Evolutionary conservation across 2,797 vertebrate species (phyloP).

Genomic region (Carcharodon carcharias): DNA sequence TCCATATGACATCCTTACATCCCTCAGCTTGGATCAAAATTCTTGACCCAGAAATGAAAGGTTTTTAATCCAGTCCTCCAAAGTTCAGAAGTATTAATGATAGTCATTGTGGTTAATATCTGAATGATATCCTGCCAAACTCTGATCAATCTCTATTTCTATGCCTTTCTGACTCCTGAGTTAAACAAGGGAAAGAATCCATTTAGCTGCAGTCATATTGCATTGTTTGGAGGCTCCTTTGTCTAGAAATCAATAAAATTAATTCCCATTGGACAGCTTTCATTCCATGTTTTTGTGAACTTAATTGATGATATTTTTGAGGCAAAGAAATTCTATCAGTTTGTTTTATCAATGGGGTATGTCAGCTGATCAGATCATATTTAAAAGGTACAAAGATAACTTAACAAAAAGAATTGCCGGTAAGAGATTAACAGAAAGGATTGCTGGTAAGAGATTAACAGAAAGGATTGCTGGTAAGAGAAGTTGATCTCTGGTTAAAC

Average conservation of each 20-base stretch:
- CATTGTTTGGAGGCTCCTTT: neutral
- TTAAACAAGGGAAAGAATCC: neutral
- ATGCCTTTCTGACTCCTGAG: neutral
- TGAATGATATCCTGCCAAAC: neutral
- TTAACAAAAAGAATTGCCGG: neutral
- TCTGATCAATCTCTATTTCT: neutral
- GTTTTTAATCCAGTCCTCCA: neutral
- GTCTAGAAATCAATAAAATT: neutral
- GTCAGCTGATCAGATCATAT: neutral
- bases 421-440: neutral
- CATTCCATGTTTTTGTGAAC: neutral
- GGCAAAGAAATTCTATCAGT: neutral
- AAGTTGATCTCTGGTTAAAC: neutral
- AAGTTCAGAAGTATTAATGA: neutral
- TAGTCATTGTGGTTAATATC: neutral
- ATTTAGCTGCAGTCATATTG: neutral
- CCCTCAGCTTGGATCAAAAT: neutral
- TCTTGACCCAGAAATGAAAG: neutral
- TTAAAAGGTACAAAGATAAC: neutral
- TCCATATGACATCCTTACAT: neutral
- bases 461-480: neutral
- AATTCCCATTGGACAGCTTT: conserved; percentile 1
- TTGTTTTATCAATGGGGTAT: neutral
- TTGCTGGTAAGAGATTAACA: neutral
- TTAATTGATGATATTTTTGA: neutral